Evolutionary conservation across 2,888 invertebrate species (phyloP).

Genomic region (Chalcis sispes): DNA sequence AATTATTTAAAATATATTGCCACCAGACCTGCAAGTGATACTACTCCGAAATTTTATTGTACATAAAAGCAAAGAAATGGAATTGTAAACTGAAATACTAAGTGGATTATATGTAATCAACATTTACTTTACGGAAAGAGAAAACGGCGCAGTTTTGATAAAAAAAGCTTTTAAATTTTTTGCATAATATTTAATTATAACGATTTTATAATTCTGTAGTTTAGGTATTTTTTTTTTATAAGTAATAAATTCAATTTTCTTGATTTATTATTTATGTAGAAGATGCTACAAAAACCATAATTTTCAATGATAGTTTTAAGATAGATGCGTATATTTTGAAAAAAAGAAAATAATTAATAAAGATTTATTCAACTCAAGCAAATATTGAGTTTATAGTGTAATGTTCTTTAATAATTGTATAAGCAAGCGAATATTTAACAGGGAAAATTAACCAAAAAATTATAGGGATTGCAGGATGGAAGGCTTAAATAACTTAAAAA

Average conservation of each 20-base stretch:
- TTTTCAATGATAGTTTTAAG: conserved; percentile 10
- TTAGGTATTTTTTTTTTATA: neutral
- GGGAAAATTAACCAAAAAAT: neutral
- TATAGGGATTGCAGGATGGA: neutral
- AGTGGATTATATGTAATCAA: conserved; percentile 6
- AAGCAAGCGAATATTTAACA: conserved; percentile 17
- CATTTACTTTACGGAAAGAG: conserved; percentile 8
- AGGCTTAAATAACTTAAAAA: conserved; percentile 3
- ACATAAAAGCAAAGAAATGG: conserved; percentile 7
- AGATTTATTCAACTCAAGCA: neutral
- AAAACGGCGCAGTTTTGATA: neutral
- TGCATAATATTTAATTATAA: neutral
- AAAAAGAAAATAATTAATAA: neutral
- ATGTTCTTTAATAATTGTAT: conserved; percentile 19
- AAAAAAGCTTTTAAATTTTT: conserved; percentile 9
- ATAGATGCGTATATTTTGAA: conserved; percentile 4
- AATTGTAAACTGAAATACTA: conserved; percentile 18
- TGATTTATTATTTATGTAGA: neutral
- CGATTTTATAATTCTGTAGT: neutral
- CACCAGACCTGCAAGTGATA: neutral
- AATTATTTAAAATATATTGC: conserved; percentile 14
- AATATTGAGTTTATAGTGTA: no score
- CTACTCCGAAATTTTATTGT: conserved; percentile 11
- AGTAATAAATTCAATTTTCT: neutral
- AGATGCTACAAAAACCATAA: neutral